Evolutionary conservation across 1,140 invertebrate species (phyloP), one percentile per base, ranked within the genome.

Genomic region (Diabrotica undecimpunctata): DNA sequence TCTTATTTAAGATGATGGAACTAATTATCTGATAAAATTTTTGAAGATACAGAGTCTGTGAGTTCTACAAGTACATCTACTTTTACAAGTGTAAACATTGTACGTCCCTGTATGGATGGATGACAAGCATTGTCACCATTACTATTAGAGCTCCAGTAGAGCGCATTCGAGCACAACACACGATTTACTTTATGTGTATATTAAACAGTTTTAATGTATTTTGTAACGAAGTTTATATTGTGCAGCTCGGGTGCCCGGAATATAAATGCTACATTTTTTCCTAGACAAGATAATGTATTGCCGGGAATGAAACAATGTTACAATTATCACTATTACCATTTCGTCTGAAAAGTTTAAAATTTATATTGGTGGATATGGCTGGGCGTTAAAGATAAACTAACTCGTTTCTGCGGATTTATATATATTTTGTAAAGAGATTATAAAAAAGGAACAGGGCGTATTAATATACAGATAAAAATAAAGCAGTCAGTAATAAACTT

Each of bases 121-220:
- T 64, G 61, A 66, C 61, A 62, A 61, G 53, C 65, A 53, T 58
- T 62, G 65, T 66, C 65, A 61, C 65, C 60, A 66, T 66, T 62
- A 57, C 65, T 61, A 66, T 66, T 66, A 59, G 14, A 66, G 64
- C 54, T 8, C 54, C 62, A 36, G 53, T 51, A 53, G 37, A 54
- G 56, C 61, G 64, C 57, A 65, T 56, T 65, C 58, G 64, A 59
- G 57, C 57, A 37, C 12, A 7, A 38, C 39, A 41, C 71, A 70
- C 71, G 68, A 70, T 72, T 69, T 70, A 72, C 71, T 72, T 72
- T 72, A 72, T 69, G 71, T 70, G 69, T 72, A 63, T 70, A 69
- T 70, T 72, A 72, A 72, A 70, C 69, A 72, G 71, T 69, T 72
- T 72, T 72, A 72, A 72, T 72, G 71, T 70, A 72, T 72, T 72